Evolutionary conservation across 35 echinoderm and acorn worm species (phyloP).

Genomic region (Heliocidaris erythrogramma): DNA sequence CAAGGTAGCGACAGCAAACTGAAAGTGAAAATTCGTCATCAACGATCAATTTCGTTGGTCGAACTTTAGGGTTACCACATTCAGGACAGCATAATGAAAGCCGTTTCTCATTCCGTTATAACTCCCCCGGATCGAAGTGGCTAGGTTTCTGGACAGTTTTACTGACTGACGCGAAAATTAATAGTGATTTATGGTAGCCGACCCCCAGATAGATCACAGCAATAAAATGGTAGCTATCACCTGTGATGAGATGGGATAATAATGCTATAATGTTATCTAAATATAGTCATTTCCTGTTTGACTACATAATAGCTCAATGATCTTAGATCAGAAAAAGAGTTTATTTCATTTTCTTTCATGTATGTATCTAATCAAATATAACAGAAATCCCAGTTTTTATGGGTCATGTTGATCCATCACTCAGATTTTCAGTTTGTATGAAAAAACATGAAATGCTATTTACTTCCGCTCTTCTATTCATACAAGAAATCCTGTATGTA

Average conservation of each 20-base stretch:
- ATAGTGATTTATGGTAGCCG: not conserved
- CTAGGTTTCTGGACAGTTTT: not conserved
- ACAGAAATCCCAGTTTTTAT: too few species aligned
- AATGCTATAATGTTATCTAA: not conserved
- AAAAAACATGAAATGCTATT: too few species aligned
- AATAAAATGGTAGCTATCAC: not conserved
- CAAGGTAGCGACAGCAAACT: not conserved
- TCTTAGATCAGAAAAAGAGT: not conserved
- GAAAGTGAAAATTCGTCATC: conserved; percentile 2
- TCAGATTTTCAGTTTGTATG: too few species aligned
- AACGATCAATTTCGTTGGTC: not conserved
- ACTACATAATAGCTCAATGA: not conserved
- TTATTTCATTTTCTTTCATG: not conserved
- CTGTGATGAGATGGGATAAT: not conserved
- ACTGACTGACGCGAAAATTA: not conserved
- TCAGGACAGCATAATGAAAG: not conserved
- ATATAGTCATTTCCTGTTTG: not conserved
- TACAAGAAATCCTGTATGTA: too few species aligned
- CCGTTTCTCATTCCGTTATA: not conserved
- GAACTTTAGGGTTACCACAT: not conserved
- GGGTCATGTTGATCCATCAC: too few species aligned
- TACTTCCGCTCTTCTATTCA: too few species aligned
- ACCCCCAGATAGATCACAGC: not conserved
- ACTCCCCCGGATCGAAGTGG: not conserved
- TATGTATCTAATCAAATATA: too few species aligned